Evolutionary conservation across 2,888 invertebrate species (phyloP).

Genomic region (Trisateles emortualis): DNA sequence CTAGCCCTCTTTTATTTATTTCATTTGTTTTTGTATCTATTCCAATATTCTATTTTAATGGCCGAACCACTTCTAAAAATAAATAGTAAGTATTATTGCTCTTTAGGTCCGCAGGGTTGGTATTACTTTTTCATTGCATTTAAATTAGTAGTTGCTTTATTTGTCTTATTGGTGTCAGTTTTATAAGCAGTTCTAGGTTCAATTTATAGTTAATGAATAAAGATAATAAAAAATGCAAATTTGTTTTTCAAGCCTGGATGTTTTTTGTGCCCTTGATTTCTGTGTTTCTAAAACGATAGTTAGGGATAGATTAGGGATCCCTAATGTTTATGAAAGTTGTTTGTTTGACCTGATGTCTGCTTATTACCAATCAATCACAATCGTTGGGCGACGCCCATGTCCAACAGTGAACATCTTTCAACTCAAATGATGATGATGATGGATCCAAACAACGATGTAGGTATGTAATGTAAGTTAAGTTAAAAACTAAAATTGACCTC

Average conservation of each 20-base stretch:
- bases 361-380: no score
- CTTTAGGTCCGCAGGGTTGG: slow-evolving; percentile 29
- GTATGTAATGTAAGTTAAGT: no score
- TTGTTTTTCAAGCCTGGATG: no score
- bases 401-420: no score
- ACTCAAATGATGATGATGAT: no score
- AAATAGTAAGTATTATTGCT: slow-evolving; percentile 36
- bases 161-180: slow-evolving; percentile 22
- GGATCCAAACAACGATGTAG: no score
- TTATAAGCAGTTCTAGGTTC: neutral
- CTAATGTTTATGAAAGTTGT: no score
- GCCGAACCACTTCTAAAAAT: slow-evolving; percentile 21
- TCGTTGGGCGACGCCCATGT: no score
- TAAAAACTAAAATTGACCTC: neutral
- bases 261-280: no score
- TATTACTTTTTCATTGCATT: slow-evolving; percentile 35
- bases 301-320: no score
- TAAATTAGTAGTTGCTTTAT: slow-evolving; percentile 39
- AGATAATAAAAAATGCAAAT: neutral
- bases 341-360: no score
- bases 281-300: no score
- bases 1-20: slow-evolving; percentile 29
- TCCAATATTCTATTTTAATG: slow-evolving; percentile 37
- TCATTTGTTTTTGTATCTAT: slow-evolving; percentile 34
- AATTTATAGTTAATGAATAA: neutral